Percentiles rank a stretch among this genome's conserved stretches.
phyloP scores from a whole-genome alignment of 2,113 vertebrate species.

The Parus major region DNA sequence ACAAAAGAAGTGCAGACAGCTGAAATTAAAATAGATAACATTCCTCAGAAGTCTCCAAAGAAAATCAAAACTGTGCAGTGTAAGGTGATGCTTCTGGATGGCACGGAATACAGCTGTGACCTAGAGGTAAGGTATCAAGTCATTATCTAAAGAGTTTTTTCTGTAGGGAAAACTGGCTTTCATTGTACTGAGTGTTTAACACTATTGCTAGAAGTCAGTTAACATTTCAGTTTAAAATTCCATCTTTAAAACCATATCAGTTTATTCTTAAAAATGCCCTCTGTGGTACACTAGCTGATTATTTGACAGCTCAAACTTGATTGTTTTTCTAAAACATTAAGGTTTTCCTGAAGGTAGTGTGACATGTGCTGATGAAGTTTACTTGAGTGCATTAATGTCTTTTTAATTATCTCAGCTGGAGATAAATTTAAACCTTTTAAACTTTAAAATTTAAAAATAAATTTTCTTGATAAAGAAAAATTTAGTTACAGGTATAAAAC shows the following conservation, averaged over 20 bases:
- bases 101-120: slow-evolving; percentile 87
- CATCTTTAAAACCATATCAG: neutral
- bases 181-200: neutral
- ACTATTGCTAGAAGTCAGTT: neutral
- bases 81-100: slow-evolving; percentile 88
- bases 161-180: neutral
- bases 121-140: slow-evolving; percentile 85
- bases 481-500: neutral
- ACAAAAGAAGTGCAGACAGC: slow-evolving; percentile 75
- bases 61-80: slow-evolving; percentile 90
- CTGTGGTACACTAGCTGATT: neutral
- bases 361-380: neutral
- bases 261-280: neutral
- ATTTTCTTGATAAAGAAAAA: neutral
- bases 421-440: neutral
- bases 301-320: neutral
- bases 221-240: neutral
- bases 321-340: neutral
- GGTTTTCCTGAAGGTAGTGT: neutral
- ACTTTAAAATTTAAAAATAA: neutral
- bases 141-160: neutral
- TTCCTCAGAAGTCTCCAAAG: slow-evolving; percentile 82
- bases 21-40: slow-evolving; percentile 70
- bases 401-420: neutral
- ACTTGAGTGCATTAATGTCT: neutral